Conservation (phyloP, 2,888 invertebrate genomes). For the Allolobophora icterica region DNA sequence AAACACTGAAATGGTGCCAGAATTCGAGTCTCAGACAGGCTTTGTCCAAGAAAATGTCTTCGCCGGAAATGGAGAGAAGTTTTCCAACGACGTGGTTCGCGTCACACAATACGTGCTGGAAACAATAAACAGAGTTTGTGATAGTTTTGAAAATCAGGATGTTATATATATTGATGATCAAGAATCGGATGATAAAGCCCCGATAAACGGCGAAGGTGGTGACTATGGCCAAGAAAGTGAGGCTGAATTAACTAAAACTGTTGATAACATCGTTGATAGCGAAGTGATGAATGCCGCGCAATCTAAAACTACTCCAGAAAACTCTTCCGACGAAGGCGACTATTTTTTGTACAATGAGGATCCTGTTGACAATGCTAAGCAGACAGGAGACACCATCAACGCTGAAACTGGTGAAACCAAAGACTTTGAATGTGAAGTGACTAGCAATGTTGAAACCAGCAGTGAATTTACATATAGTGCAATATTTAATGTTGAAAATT, state of each 20-base stretch:
- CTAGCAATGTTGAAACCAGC: not conserved
- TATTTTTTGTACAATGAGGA: not conserved
- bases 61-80: not conserved
- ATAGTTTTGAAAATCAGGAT: not conserved
- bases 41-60: not conserved
- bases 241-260: not conserved
- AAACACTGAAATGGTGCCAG: not conserved
- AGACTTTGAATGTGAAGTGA: not conserved
- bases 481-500: not conserved
- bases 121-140: not conserved
- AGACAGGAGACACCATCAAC: not conserved
- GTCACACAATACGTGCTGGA: constrained; percentile 19
- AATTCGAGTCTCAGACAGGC: not conserved
- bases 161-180: not conserved
- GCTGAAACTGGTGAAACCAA: not conserved
- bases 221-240: not conserved
- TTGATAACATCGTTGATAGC: not conserved
- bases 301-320: not conserved
- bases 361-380: not conserved
- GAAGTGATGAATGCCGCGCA: not conserved
- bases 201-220: not conserved
- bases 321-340: not conserved
- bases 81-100: not conserved
- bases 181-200: not conserved
- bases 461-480: not conserved